Base-by-base conservation (phyloP, 2,797 vertebrate genomes). In the Fratercula arctica region DNA sequence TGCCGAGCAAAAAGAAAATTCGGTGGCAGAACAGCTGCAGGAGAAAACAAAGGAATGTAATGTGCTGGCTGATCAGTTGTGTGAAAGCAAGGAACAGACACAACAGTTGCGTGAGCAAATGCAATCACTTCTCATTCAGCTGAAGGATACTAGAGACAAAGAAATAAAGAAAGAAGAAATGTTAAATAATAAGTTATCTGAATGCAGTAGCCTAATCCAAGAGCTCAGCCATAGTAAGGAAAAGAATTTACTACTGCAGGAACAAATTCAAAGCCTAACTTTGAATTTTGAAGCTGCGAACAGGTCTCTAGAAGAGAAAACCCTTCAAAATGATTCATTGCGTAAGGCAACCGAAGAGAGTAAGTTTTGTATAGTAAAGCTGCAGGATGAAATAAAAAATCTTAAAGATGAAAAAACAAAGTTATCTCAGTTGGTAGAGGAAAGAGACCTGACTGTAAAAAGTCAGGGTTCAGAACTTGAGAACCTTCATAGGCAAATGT, bases 21-120 rank as follows among this genome's bases (percentile, higher is more conserved):
- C 97, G 1, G 81, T 97, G 81, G 95, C 97, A 37, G 96, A 97
- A 67, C 96, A 94, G 92, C 96, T 99, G 85, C 94, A 96, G 19
- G 96, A 98, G 87, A 99, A 98, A 96, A 98, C 97, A 43, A 98
- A 91, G 28, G 98, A 99, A 85, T 99, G 98, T 83, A 83, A 81
- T 45, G 11, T 92, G 68, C 96, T 99, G 70, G 97, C 97, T n/a
- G 92, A 95, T 86, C 95, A 94, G 28, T 93, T 99, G 25, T 89
- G 13, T 11, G 97, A 98, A 83, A 98, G 90, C 70, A 98, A 98
- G 68, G 97, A 98, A 23, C 91, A 97, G 24, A 74, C 97, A 35
- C 94, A 96, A 39, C 89, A 80, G 85, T 96, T 99, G 68, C 96
- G 94, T 6, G 94, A 98, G 28, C 97, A 98, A 90, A 74, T 97